These are phyloP conservation scores for Cyclargus thomasi DNA, from an alignment of 1,140 invertebrate genomes.

Conservation along the genomic window DNA sequence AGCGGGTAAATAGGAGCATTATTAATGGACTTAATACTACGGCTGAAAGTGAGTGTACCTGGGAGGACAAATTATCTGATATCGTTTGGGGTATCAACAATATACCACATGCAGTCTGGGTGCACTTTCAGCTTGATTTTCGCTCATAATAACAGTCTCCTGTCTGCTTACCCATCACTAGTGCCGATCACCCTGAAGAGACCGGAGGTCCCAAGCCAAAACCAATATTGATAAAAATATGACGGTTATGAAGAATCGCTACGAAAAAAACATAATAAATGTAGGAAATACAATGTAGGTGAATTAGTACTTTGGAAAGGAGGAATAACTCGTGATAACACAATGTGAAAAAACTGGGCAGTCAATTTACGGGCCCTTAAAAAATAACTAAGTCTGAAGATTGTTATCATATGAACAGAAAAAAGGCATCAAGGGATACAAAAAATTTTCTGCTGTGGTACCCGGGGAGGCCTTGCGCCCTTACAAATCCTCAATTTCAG, in stretches of 20 bases:
- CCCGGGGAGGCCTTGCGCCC: slow-evolving; percentile 20
- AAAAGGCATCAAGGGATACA: slow-evolving; percentile 31
- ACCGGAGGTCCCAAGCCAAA: slow-evolving; percentile 16
- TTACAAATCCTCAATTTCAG: slow-evolving; percentile 16
- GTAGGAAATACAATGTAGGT: slow-evolving; percentile 26
- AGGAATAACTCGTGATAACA: slow-evolving; percentile 17
- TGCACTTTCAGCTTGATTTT: slow-evolving; percentile 22
- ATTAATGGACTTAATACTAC: slow-evolving; percentile 25
- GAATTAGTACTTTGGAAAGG: slow-evolving; percentile 28
- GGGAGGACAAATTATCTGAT: slow-evolving; percentile 22
- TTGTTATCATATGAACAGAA: slow-evolving; percentile 27
- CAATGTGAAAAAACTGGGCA: slow-evolving; percentile 18
- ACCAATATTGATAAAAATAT: slow-evolving; percentile 23
- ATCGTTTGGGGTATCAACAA: slow-evolving; percentile 30
- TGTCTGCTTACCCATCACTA: slow-evolving; percentile 12
- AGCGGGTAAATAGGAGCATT: slow-evolving; percentile 23
- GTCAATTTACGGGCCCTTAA: slow-evolving; percentile 24
- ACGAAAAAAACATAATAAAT: slow-evolving; percentile 23
- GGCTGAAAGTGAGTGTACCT: slow-evolving; percentile 24
- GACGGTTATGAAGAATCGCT: slow-evolving; percentile 25
- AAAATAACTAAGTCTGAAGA: slow-evolving; percentile 25
- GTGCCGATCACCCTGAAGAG: slow-evolving; percentile 8
- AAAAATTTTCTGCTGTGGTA: slow-evolving; percentile 25
- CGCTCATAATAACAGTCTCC: slow-evolving; percentile 9
- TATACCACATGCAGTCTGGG: slow-evolving; percentile 10